Evolutionary conservation across 53 echinoderm and acorn worm genomes (phyloP), one percentile per base, ranked within the genome.

Genomic region (Pentamera pediparva): DNA sequence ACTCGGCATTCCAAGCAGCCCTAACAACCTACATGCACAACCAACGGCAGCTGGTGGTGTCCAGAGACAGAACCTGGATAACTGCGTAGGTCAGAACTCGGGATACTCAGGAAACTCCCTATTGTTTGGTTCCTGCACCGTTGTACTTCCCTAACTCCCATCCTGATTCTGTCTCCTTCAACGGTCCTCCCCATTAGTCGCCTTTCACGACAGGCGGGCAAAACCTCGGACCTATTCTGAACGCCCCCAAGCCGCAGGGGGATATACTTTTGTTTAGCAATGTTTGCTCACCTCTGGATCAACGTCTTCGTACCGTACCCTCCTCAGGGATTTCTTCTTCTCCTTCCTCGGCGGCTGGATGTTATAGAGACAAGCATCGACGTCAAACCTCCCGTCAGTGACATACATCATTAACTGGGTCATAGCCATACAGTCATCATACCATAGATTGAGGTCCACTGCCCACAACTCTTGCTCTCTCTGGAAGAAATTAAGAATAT

Each of bases 391-490:
- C 4, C 93, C 93, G n/a, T 80, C 74, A 4, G 93, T 86, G 19
- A 93, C 80, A 45, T 88, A 93, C 75, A 86, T 63, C 89, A 93
- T 86, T 1, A 93, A 78, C 56, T 86, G 76, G 0, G 89, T 89
- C 77, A 89, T 81, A 37, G 86, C 84, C 19, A 93, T 83, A 27
- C 89, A 89, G 84, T 93, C 93, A 39, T 89, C 93, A 34, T 93
- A 93, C 89, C 89, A 93, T 9, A 93, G 84, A 57, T 93, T 93
- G 31, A 93, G 86, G 37, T 93, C 93, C n/a, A 93, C 89, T 0
- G 89, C 93, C 93, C 93, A 93, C 20, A 93, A 65, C 50, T 81
- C 81, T 61, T 93, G 93, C 15, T 92, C 93, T 76, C 81, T 86
- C 93, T 93, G 74, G 15, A 43, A 62, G 26, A 35, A 8, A 33